Base-by-base conservation (phyloP, 2,888 invertebrate genomes). In the Galerucella pusilla region DNA sequence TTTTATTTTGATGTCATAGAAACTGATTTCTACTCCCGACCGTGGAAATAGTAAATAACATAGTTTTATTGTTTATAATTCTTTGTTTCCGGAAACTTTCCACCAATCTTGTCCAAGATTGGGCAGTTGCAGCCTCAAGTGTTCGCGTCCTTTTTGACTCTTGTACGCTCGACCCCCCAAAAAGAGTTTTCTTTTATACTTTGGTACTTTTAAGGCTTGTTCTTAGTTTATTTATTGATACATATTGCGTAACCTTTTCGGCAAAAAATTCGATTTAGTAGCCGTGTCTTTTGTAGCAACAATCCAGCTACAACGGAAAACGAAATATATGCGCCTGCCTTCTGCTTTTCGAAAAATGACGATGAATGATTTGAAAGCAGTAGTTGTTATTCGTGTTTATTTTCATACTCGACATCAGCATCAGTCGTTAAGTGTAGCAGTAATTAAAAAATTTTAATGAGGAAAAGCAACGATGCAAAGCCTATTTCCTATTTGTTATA, bases 361-460 rank as follows among this genome's bases (percentile, higher is more conserved):
- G 73, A 64, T 68, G 63, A 68, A 72, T 76, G 68, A 75, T 78
- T 76, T 74, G 75, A 77, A 80, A 78, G 78, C 77, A n/a, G 70
- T 69, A n/a, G n/a, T n/a, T 68, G 73, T 77, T 78, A 78, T 73
- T 77, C 61, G 3, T 71, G 68, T 68, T 64, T 61, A 67, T 76
- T 76, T 16, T 74, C 68, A 45, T 28, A 35, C 35, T 74, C 64
- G 45, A 65, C 45, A 46, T 46, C 64, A 63, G 63, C 63, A 46
- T 65, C 64, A 68, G 64, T 63, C 77, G 65, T 73, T 75, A 75
- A 79, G 75, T 77, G 76, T 78, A 65, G 76, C 82, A 78, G 80
- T 86, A 86, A 86, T 86, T 86, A 84, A 85, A 84, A 86, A 85
- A 85, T 86, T 87, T 87, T 87, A 87, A 87, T 84, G 86, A 87